Conservation (phyloP, 2,888 invertebrate species). For the Nycteola revayana region DNA sequence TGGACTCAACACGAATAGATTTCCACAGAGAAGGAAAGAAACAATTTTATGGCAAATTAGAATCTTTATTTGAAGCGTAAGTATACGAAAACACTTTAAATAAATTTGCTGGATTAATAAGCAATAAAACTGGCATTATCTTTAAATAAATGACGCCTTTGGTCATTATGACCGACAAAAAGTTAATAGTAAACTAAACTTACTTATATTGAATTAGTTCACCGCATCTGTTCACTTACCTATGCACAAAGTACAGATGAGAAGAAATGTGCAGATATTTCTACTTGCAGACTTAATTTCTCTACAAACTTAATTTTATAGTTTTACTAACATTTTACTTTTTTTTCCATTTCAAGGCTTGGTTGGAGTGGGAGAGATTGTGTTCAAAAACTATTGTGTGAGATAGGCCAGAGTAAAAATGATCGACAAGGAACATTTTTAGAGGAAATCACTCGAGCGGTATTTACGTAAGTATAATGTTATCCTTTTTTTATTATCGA, state of each 20-base stretch:
- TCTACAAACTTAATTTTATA: constrained; percentile 4
- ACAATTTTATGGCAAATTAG: constrained; percentile 83
- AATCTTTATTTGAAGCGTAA: constrained; percentile 84
- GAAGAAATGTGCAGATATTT: too few species aligned
- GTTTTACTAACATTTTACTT: background rate
- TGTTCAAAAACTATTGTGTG: constrained; percentile 83
- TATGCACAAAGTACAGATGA: too few species aligned
- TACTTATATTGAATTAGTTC: too few species aligned
- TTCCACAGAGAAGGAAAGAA: constrained; percentile 84
- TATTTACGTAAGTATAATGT: constrained; percentile 83
- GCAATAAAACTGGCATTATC: too few species aligned
- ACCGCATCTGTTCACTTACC: too few species aligned
- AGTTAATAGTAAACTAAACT: too few species aligned
- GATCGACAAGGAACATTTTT: constrained; percentile 79
- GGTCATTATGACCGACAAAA: too few species aligned
- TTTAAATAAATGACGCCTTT: too few species aligned
- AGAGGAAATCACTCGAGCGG: constrained; percentile 83
- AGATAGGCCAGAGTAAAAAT: constrained; percentile 66
- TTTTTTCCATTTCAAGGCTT: constrained; percentile 55
- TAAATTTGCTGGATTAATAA: too few species aligned
- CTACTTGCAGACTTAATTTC: too few species aligned
- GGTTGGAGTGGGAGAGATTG: constrained; percentile 82
- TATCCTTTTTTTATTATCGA: too few species aligned
- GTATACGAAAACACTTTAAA: too few species aligned
- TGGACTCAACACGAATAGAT: constrained; percentile 56